These are phyloP conservation scores for Rhodophaea formosa DNA, from an alignment of 2,888 invertebrate genomes.

Conservation along the genomic window DNA sequence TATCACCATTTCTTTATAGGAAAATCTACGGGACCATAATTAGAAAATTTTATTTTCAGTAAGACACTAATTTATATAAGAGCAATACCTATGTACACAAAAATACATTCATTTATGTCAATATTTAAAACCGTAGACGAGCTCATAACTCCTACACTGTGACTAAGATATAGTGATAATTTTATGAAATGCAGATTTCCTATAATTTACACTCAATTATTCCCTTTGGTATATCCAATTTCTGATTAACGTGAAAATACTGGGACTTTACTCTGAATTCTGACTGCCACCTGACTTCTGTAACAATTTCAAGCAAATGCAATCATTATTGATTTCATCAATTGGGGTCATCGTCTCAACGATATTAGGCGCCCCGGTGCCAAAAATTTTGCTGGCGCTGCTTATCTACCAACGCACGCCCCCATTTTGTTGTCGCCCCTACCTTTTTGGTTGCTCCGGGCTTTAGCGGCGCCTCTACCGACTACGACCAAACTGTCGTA, in stretches of 20 bases:
- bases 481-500: too few species aligned
- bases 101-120: slow-evolving; percentile 27
- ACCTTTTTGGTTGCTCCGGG: too few species aligned
- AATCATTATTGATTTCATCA: too few species aligned
- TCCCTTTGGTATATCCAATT: not conserved
- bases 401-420: too few species aligned
- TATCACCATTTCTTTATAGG: not conserved
- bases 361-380: too few species aligned
- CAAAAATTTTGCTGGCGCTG: too few species aligned
- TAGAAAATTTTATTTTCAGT: slow-evolving; percentile 32
- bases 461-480: too few species aligned
- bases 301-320: not conserved
- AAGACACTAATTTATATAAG: slow-evolving; percentile 26
- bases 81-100: slow-evolving; percentile 30
- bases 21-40: slow-evolving; percentile 10
- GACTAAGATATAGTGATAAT: not conserved
- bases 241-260: not conserved
- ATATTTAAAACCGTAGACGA: slow-evolving; percentile 1
- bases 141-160: not conserved
- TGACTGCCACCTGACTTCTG: not conserved
- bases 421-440: too few species aligned
- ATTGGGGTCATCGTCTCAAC: too few species aligned
- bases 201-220: not conserved
- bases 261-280: not conserved
- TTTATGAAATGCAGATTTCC: not conserved